A percentile compares a stretch with the other conserved stretches of the same genome.
phyloP scores from a whole-genome alignment of 2,797 vertebrate genomes.

The Phoebastria nigripes region DNA sequence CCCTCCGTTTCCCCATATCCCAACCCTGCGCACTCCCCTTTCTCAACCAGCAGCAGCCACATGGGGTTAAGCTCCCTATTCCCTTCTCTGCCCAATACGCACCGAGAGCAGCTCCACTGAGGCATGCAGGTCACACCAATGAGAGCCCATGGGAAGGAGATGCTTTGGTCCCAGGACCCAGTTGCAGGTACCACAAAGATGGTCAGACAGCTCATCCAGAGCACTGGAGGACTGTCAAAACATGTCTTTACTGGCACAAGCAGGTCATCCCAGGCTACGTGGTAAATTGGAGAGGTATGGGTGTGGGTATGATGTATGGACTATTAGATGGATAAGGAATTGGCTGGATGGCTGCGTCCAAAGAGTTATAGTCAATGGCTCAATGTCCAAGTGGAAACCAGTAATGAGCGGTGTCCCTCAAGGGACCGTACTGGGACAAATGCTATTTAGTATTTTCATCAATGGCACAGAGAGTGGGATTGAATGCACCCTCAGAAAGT shows the following conservation, averaged over 20 bases:
- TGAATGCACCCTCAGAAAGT: no score
- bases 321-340: not conserved
- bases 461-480: no score
- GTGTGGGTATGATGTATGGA: not conserved
- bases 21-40: not conserved
- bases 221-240: not conserved
- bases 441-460: no score
- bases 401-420: no score
- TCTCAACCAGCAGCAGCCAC: not conserved
- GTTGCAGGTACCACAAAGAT: not conserved
- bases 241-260: not conserved
- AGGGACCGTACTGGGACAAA: no score
- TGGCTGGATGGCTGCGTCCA: not conserved
- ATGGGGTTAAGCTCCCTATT: not conserved
- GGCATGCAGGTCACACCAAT: not conserved
- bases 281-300: not conserved
- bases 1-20: fast-evolving
- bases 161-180: not conserved
- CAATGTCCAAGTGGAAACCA: no score
- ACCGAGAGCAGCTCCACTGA: not conserved
- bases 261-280: not conserved
- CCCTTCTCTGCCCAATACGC: not conserved
- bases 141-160: not conserved
- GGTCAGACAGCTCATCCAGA: not conserved
- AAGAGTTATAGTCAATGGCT: not conserved